Conservation (phyloP, 2,113 vertebrate genomes). For the Oncorhynchus mykiss region DNA sequence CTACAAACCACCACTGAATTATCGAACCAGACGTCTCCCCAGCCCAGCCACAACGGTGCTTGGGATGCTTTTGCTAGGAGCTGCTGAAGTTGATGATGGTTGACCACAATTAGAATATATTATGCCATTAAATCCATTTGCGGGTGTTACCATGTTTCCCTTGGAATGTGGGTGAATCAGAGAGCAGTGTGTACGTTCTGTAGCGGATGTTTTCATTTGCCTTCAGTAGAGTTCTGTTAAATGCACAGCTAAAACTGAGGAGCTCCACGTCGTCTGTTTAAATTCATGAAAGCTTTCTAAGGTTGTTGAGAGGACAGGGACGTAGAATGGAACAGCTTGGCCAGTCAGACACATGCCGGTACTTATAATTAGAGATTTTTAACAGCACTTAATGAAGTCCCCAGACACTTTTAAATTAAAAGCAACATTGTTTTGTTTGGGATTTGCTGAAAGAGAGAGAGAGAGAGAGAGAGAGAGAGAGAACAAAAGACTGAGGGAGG, state of each 20-base stretch:
- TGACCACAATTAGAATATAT: neutral
- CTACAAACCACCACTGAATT: neutral
- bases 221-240: neutral
- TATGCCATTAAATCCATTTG: neutral
- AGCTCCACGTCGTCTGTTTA: constrained; percentile 21
- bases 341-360: constrained; percentile 29
- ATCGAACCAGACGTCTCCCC: neutral
- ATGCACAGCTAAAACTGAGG: too few relatives aligned
- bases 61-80: neutral
- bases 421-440: constrained; percentile 29
- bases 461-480: constrained; percentile 17
- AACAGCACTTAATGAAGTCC: constrained; percentile 50
- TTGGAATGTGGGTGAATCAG: neutral
- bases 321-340: constrained; percentile 38
- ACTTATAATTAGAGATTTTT: constrained; percentile 33
- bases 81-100: neutral
- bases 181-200: neutral
- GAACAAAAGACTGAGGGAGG: constrained; percentile 20
- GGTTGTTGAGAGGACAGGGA: neutral
- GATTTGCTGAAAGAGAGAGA: constrained; percentile 23
- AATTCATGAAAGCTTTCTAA: constrained; percentile 14
- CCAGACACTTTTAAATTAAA: constrained; percentile 35
- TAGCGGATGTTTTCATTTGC: neutral
- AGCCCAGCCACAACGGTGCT: constrained; percentile 9
- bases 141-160: neutral